phyloP scores from a whole-genome alignment of 2,888 invertebrate species.

The Metacarcinus magister region DNA sequence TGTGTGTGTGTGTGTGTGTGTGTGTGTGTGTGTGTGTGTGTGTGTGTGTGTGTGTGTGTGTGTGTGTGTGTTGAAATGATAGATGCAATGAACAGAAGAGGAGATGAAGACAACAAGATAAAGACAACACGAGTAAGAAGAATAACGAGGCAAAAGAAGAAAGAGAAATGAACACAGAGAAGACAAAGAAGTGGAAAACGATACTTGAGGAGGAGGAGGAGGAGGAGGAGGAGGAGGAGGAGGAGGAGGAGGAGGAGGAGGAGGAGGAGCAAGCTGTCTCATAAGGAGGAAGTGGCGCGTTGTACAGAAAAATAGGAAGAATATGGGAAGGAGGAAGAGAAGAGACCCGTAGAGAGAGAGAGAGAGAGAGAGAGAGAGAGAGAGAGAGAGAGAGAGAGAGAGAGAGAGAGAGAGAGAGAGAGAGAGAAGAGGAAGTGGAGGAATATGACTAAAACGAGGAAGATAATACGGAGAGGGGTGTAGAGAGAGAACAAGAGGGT shows the following conservation, averaged over 20 bases:
- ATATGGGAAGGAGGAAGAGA: neutral
- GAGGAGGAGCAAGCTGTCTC: neutral
- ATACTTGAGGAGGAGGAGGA: too few relatives aligned
- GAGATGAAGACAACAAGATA: too few relatives aligned
- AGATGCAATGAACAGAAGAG: too few relatives aligned
- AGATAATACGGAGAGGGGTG: neutral
- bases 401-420: conserved; percentile 73
- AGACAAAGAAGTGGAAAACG: too few relatives aligned
- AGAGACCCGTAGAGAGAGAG: conserved; percentile 3
- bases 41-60: conserved; percentile 3
- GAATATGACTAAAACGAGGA: neutral
- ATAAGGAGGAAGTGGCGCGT: neutral
- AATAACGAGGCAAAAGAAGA: too few relatives aligned
- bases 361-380: conserved; percentile 47
- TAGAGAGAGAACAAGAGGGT: neutral
- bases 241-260: conserved; percentile 1
- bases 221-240: too few relatives aligned
- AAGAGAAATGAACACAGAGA: too few relatives aligned
- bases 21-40: too few relatives aligned
- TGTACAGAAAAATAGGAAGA: neutral
- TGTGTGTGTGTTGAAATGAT: too few relatives aligned
- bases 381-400: conserved; percentile 16
- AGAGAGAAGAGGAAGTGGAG: conserved; percentile 54
- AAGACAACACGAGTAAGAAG: too few relatives aligned
- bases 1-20: neutral